Base-by-base conservation (phyloP, 2,113 vertebrate genomes). In the Lichenostomus cassidix region DNA sequence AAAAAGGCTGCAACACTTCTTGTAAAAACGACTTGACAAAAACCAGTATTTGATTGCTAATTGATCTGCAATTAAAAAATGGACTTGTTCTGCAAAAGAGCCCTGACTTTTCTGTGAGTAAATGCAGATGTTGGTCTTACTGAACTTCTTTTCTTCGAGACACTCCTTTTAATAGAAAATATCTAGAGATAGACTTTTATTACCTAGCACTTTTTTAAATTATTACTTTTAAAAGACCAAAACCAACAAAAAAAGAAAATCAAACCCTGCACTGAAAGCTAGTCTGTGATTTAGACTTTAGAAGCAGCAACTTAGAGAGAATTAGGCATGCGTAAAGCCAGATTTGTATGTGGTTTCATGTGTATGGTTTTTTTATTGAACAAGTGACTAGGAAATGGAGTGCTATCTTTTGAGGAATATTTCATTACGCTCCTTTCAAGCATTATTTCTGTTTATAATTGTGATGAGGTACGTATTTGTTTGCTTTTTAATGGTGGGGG, bases 81-180 rank as follows among this genome's bases (percentile, higher is more conserved):
- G 81, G 71, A 94, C 70, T 90, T 88, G 59, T 85, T 95, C 96
- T 91, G 78, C 86, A 85, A 90, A 93, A 80, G 81, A 93, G 44
- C 71, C 63, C 84, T 90, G 90, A 35, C 53, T 63, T 91, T 81
- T 74, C 89, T 97, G 98, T 98, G 91, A 98, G 97, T 97, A 98
- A 90, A 90, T 75, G 76, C 73, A 87, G 55, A 74, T 70, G 59
- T 88, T 95, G 73, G 59, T 89, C 79, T 84, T 95, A 80, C 7
- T 50, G 83, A 71, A 25, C 53, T 81, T 78, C n/a, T 49, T 94
- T 73, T 71, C 56, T 44, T 80, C 33, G 20, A 83, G 49, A 23
- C 39, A 63, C 3, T 7, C 3, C 24, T 93, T 94, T 87, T 33
- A 78, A 18, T 76, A 83, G 62, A 14, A 62, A 52, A 9, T 55